Base-by-base conservation (phyloP, 92 coral and sea anemone genomes). In the Nematostella vectensis region DNA sequence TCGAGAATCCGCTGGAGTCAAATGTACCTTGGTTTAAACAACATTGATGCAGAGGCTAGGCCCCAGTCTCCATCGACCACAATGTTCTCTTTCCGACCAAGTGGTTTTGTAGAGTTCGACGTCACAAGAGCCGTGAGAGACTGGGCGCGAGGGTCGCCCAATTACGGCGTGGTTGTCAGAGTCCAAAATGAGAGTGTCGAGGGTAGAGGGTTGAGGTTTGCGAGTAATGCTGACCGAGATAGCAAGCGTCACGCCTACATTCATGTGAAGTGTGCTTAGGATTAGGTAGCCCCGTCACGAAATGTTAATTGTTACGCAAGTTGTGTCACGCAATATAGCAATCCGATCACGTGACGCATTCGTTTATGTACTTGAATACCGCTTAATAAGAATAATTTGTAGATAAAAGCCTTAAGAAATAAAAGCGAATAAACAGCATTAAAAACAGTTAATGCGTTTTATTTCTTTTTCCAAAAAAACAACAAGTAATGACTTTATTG, bases 41-140 rank as follows among this genome's bases (percentile, higher is more conserved):
- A 51, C 36, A 25, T 3, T 11, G 75, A 69, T 30, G 61, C 61
- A 28, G 67, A 69, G 27, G 23, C 74, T 16, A 23, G 27, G 3
- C 80, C 81, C 4, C 76, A 66, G 44, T 54, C 10, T 15, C 44
- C 24, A 27, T 45, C 30, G 2, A 74, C 74, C 19, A 83, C 81
- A 3, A 72, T 79, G 29, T 79, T 24, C 43, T 64, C 87, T 33
- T 25, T 3, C 31, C 78, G 82, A 8, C 88, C 85, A 27, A 11
- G 10, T 4, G 88, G 88, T n/a, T 80, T 80, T 51, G 83, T 80
- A 48, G 83, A 80, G 63, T 80, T 80, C 54, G 87, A 80, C 67
- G 54, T 83, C 54, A 78, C 82, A 19, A 28, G 48, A 2, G 91
- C 88, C 6, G 71, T 69, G 25, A 67, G 26, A 31, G 57, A 62